Base-by-base conservation (phyloP, 1,140 invertebrate species). In the Musca vetustissima region DNA sequence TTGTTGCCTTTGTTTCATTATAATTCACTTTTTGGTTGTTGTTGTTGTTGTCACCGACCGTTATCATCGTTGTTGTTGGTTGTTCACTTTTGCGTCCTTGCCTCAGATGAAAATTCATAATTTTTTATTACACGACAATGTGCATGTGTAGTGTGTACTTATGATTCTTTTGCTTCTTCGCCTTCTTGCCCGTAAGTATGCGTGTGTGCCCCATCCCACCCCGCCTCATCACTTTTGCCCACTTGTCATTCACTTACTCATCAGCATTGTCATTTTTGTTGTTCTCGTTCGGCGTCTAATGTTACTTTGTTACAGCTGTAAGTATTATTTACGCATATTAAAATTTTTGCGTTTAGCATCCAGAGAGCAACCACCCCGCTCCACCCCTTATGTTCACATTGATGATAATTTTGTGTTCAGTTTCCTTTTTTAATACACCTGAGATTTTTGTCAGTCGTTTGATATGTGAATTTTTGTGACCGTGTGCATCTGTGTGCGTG, bases 251-350 rank as follows among this genome's bases (percentile, higher is more conserved):
- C 36, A 43, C 6, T 13, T 11, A 43, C 36, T 43, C 36, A 43
- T 43, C 11, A 11, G 11, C 7, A 11, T 11, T 43, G 36, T 43
- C 36, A 13, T 43, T 32, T n/a, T 32, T 32, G 28, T 32, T 9
- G 28, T 32, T 9, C 4, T 32, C 28, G 28, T 32, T 32, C 36
- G 4, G 1, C 11, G 11, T 43, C 36, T 43, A 43, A 43, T 43
- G 36, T 43, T 57, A 57, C 57, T 61, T 61, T 59, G 57, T 61
- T 61, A 36, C 57, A 61, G 57, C 28, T 61, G 25, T 61, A 61
- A 61, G 57, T 61, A 61, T 61, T 61, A 61, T 61, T 61, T 61
- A 61, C 57, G 57, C 57, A 61, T 61, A 61, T 61, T 61, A 61
- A 61, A 61, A 61, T 61, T 61, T n/a, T 61, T 61, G 36, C 57